A percentile compares a stretch with the other conserved stretches of the same genome.
These are phyloP conservation scores for Calypte anna DNA, from an alignment of 2,113 vertebrate species.

Conservation along the genomic window DNA sequence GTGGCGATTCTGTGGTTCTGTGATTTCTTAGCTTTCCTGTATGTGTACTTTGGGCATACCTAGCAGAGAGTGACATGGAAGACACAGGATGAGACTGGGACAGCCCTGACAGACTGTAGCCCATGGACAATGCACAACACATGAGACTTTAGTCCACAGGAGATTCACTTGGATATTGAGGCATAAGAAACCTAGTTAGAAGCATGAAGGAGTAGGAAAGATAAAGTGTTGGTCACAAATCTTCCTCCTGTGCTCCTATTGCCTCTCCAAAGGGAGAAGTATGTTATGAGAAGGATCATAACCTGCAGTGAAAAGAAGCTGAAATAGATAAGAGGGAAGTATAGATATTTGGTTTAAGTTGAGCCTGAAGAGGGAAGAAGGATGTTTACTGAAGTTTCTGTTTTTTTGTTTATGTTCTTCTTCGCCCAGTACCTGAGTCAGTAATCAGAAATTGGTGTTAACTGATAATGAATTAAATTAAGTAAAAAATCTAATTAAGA, in stretches of 20 bases:
- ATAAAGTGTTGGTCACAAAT: background rate
- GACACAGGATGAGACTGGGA: background rate
- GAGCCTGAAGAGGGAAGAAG: background rate
- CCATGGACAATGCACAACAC: background rate
- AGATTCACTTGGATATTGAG: background rate
- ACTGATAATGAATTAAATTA: background rate
- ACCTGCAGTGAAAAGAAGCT: background rate
- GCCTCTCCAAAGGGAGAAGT: background rate
- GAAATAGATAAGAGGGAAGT: background rate
- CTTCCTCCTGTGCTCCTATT: background rate
- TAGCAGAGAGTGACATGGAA: background rate
- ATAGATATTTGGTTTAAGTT: background rate
- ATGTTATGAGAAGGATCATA: background rate
- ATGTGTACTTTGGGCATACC: background rate
- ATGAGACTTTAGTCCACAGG: background rate
- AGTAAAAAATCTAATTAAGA: background rate
- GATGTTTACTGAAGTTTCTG: background rate
- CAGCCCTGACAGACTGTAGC: background rate
- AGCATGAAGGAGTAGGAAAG: background rate
- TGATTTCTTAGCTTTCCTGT: background rate
- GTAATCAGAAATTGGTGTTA: background rate
- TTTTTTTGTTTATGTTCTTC: background rate
- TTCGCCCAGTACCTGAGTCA: background rate
- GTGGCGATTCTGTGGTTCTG: no score
- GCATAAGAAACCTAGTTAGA: background rate